These are phyloP conservation scores for Zoroaster sp. DNA, from an alignment of 53 echinoderm and acorn worm genomes.

Conservation along the genomic window DNA sequence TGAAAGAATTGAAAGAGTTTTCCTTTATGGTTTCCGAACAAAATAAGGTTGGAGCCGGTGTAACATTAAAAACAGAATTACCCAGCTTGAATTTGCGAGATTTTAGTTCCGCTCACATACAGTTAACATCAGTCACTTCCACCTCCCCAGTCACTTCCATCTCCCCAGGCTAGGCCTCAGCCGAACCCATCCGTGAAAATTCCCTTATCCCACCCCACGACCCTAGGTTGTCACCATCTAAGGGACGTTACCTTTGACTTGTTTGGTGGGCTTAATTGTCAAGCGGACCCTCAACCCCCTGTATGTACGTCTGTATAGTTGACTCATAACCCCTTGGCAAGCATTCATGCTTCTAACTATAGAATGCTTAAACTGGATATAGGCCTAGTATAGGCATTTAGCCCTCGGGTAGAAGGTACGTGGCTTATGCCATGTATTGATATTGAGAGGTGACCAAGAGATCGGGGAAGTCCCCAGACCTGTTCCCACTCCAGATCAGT, in stretches of 20 bases:
- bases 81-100: not conserved
- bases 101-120: not conserved
- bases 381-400: no score
- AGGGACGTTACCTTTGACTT: slow-evolving; percentile 2
- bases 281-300: not conserved
- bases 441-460: no score
- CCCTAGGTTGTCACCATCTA: not conserved
- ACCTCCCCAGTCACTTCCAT: not conserved
- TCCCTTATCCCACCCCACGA: not conserved
- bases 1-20: no score
- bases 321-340: no score
- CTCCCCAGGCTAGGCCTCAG: not conserved
- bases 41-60: not conserved
- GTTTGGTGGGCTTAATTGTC: not conserved
- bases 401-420: no score
- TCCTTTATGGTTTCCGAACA: not conserved
- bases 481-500: no score
- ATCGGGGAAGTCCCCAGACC: no score
- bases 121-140: slow-evolving; percentile 7
- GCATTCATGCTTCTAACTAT: no score
- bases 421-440: no score
- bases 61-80: not conserved
- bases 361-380: no score
- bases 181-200: not conserved
- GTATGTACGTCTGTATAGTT: no score